Percentiles rank a stretch among this genome's conserved stretches.
These are phyloP conservation scores for Hoplodrina blanda DNA, from an alignment of 2,888 invertebrate species.

Conservation along the genomic window DNA sequence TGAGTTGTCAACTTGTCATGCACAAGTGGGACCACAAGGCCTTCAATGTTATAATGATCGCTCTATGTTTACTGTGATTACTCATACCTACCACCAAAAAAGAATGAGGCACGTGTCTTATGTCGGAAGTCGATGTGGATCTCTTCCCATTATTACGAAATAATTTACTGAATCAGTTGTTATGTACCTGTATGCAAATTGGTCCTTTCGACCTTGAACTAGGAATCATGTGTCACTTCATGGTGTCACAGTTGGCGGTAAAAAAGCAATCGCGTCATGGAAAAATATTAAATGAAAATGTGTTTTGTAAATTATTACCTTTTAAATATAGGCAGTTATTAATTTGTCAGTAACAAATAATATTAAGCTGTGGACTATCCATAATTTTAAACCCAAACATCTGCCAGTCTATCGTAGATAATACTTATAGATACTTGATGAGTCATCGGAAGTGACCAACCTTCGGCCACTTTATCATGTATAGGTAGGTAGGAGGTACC, in stretches of 20 bases:
- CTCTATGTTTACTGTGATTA: background rate
- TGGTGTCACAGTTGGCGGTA: background rate
- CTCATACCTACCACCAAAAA: background rate
- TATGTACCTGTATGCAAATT: background rate
- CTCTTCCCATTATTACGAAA: background rate
- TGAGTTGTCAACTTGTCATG: no score
- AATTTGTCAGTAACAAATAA: background rate
- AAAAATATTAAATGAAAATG: slow-evolving; percentile 10
- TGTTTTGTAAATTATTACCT: no score
- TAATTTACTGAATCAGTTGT: background rate
- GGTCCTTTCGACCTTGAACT: slow-evolving; percentile 6
- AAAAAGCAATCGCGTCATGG: background rate
- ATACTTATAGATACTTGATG: background rate
- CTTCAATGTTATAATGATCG: background rate
- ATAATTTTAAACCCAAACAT: background rate
- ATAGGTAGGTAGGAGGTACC: background rate
- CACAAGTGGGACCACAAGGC: no score
- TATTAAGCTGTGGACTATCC: background rate
- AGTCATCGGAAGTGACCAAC: slow-evolving; percentile 17
- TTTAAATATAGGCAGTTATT: background rate
- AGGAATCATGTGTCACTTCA: background rate
- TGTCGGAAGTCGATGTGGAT: background rate
- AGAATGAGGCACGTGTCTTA: background rate
- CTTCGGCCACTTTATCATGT: slow-evolving; percentile 18
- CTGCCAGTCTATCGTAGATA: slow-evolving; percentile 1